phyloP scores from a whole-genome alignment of 2,888 invertebrate species.

The Mesochorus sp. region DNA sequence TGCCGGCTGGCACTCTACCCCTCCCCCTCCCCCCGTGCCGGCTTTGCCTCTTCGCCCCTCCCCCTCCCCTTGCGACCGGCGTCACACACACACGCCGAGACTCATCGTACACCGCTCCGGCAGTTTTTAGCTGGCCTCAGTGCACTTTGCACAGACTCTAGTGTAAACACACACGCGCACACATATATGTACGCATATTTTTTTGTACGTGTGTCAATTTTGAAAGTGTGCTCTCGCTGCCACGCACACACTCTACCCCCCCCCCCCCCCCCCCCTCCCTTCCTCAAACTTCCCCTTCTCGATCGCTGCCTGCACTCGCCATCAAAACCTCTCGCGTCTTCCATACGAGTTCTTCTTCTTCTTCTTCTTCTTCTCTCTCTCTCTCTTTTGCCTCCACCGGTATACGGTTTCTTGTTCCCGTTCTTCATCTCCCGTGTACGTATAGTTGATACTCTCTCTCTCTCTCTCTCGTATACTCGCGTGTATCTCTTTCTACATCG shows the following conservation, averaged over 20 bases:
- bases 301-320: slow-evolving; percentile 42
- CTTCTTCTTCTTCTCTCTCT: background rate
- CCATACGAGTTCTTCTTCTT: slow-evolving; percentile 34
- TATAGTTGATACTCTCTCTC: too few relatives aligned
- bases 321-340: slow-evolving; percentile 33
- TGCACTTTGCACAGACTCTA: slow-evolving; percentile 31
- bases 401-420: slow-evolving; percentile 40
- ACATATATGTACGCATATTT: background rate
- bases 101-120: background rate
- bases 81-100: slow-evolving; percentile 27
- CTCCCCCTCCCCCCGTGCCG: slow-evolving; percentile 33
- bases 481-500: too few relatives aligned
- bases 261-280: background rate
- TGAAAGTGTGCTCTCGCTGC: background rate
- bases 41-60: slow-evolving; percentile 12
- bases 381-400: background rate
- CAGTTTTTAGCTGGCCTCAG: background rate
- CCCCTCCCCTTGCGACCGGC: slow-evolving; percentile 34
- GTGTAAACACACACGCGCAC: slow-evolving; percentile 4
- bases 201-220: background rate
- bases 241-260: slow-evolving; percentile 40
- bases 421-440: slow-evolving; percentile 5
- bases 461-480: too few relatives aligned
- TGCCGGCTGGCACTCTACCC: slow-evolving; percentile 48
- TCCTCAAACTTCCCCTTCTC: background rate